Percentiles rank a stretch among this genome's conserved stretches.
Conservation (phyloP, 2,113 vertebrate species). For the Syngnathus scovelli region DNA sequence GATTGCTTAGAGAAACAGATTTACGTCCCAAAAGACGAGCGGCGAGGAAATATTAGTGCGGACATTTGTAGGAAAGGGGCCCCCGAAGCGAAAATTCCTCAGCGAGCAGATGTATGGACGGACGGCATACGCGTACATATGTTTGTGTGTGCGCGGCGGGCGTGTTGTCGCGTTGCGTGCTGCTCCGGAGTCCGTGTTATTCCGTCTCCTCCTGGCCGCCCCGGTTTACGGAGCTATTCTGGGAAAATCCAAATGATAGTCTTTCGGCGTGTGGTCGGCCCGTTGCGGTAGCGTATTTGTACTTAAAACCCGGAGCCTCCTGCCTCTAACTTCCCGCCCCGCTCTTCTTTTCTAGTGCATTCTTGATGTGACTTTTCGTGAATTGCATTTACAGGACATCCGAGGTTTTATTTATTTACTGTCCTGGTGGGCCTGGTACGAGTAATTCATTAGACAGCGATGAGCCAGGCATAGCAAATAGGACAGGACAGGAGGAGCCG, state of each 20-base stretch:
- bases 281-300: constrained; percentile 72
- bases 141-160: constrained; percentile 11
- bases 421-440: too few relatives aligned
- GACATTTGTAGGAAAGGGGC: constrained; percentile 4
- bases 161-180: constrained; percentile 69
- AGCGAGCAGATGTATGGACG: neutral
- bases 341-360: constrained; percentile 2
- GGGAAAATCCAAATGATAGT: constrained; percentile 78
- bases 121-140: constrained; percentile 9
- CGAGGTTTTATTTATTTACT: too few relatives aligned
- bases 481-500: neutral
- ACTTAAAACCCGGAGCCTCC: constrained; percentile 51
- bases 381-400: neutral
- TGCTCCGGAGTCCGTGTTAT: constrained; percentile 71
- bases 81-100: neutral
- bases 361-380: neutral
- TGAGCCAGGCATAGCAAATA: neutral
- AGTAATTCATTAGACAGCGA: too few relatives aligned
- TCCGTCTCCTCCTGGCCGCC: constrained; percentile 62
- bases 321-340: constrained; percentile 35
- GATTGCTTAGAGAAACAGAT: constrained; percentile 26
- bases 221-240: constrained; percentile 73
- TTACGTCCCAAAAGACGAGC: constrained; percentile 27
- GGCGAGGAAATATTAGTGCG: constrained; percentile 6
- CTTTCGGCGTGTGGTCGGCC: constrained; percentile 72